Evolutionary conservation across 2,797 vertebrate genomes (phyloP).

Genomic region (Melanogrammus aeglefinus): DNA sequence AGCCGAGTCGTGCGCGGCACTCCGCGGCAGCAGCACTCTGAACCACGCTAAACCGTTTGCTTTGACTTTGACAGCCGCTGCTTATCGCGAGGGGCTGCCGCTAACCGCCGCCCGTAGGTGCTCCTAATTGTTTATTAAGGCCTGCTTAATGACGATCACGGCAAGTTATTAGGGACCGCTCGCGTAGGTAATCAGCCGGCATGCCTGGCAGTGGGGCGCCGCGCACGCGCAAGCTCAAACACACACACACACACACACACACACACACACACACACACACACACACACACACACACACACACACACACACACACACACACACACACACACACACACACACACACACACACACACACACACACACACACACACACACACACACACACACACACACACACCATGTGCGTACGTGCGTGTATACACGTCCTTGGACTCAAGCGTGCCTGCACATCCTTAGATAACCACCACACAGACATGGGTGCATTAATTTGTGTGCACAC

Average conservation of each 20-base stretch:
- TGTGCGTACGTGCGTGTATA: conserved; percentile 3
- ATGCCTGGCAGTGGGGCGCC: background rate
- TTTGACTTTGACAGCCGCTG: no score
- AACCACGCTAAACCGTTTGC: no score
- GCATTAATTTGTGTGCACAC: background rate
- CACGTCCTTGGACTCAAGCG: background rate
- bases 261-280: background rate
- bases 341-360: conserved; percentile 1
- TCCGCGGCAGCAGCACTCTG: no score
- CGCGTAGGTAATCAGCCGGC: background rate
- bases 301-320: conserved; percentile 17
- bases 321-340: conserved; percentile 6
- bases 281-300: conserved; percentile 4
- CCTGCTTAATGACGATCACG: background rate
- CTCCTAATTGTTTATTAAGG: conserved; percentile 6
- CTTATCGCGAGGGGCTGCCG: no score
- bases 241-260: background rate
- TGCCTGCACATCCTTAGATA: background rate
- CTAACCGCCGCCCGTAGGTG: no score
- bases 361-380: conserved; percentile 19
- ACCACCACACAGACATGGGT: background rate
- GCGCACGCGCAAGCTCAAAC: no score
- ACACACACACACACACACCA: conserved; percentile 3
- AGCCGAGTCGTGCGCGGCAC: no score
- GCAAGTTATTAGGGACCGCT: background rate